phyloP scores from a whole-genome alignment of 2,888 invertebrate species.

The Thalpophila matura region DNA sequence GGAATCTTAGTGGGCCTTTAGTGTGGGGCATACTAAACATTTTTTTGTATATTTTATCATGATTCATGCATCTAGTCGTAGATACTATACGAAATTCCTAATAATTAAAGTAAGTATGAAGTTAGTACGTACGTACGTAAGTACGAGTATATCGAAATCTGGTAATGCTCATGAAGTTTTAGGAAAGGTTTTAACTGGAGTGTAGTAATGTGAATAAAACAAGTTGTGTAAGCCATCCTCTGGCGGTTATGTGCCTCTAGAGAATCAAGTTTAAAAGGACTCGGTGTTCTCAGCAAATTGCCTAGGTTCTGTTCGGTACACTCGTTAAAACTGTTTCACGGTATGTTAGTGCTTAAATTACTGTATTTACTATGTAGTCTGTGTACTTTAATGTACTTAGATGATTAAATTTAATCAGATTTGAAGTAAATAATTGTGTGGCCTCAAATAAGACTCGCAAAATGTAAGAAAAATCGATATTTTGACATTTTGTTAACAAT shows the following conservation, averaged over 20 bases:
- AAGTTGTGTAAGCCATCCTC: constrained; percentile 59
- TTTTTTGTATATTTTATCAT: too few species aligned
- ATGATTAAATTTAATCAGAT: constrained; percentile 1
- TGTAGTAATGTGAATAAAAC: constrained; percentile 60
- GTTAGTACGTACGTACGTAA: not conserved
- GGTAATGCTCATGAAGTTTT: constrained; percentile 44
- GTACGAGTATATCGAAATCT: constrained; percentile 20
- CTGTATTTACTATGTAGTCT: constrained; percentile 4
- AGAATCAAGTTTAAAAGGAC: constrained; percentile 83
- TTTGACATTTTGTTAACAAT: not conserved
- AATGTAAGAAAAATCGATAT: not conserved
- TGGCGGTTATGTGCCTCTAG: constrained; percentile 76
- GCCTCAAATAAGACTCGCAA: not conserved
- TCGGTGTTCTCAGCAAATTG: constrained; percentile 79
- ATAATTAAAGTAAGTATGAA: not conserved
- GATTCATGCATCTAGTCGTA: too few species aligned
- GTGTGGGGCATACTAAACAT: too few species aligned
- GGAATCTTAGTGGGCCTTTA: too few species aligned
- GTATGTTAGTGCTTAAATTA: constrained; percentile 49
- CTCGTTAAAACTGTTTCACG: constrained; percentile 69
- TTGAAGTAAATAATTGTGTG: constrained; percentile 6
- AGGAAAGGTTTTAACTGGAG: constrained; percentile 49
- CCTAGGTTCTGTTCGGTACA: constrained; percentile 74
- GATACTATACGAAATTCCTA: not conserved
- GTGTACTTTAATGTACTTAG: not conserved